Conservation (phyloP, 2,888 invertebrate species). For the Caenorhabditis japonica region DNA sequence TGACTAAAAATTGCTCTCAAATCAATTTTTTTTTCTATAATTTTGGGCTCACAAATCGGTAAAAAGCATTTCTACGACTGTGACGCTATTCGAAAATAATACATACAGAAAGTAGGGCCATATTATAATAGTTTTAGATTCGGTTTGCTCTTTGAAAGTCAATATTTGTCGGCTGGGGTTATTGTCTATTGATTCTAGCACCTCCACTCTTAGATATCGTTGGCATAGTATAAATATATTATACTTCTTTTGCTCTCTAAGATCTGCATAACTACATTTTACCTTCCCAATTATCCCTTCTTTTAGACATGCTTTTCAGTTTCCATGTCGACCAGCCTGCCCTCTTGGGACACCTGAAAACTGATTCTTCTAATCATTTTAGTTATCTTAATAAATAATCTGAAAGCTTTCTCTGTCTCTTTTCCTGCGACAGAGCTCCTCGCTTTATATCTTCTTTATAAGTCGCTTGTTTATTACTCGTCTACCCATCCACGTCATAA, state of each 20-base stretch:
- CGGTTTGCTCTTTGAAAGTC: not conserved
- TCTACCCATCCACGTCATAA: slow-evolving; percentile 1
- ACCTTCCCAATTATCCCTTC: not conserved
- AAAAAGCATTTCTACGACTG: too few relatives aligned
- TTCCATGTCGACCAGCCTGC: not conserved
- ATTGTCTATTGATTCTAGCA: slow-evolving; percentile 24
- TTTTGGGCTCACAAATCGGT: too few relatives aligned
- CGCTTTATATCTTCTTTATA: not conserved
- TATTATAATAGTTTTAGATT: too few relatives aligned
- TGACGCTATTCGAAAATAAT: too few relatives aligned
- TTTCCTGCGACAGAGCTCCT: slow-evolving; percentile 1
- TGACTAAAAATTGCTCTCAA: too few relatives aligned
- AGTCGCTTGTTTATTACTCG: not conserved
- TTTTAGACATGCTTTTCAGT: not conserved
- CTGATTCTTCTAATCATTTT: not conserved
- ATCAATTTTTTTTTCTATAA: too few relatives aligned
- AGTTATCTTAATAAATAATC: too few relatives aligned
- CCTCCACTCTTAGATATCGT: slow-evolving; percentile 1
- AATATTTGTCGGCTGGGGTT: slow-evolving; percentile 30
- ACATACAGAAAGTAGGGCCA: too few relatives aligned
- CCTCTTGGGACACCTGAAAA: slow-evolving; percentile 17
- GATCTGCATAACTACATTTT: not conserved
- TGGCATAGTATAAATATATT: not conserved
- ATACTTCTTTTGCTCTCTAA: not conserved
- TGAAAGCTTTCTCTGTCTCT: slow-evolving; percentile 14